Percentiles rank a stretch among this genome's conserved stretches.
phyloP scores from a whole-genome alignment of 2,113 vertebrate genomes.

The Poeciliopsis occidentalis region DNA sequence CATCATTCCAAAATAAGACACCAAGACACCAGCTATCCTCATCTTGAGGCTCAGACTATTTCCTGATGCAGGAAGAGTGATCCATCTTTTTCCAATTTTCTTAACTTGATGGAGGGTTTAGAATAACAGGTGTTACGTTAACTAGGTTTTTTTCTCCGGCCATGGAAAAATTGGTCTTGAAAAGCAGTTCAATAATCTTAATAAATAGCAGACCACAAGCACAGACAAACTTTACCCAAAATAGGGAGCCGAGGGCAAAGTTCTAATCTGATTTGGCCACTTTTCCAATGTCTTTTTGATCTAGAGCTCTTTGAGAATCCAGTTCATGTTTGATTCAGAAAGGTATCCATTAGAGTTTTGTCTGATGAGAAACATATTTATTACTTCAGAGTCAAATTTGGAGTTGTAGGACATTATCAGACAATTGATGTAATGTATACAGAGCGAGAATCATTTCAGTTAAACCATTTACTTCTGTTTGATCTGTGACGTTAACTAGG shows the following conservation, averaged over 20 bases:
- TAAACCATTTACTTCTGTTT: slow-evolving; percentile 51
- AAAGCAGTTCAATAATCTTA: neutral
- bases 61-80: no score
- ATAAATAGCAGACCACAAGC: neutral
- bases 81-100: no score
- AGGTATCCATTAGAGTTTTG: slow-evolving; percentile 7
- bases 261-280: neutral
- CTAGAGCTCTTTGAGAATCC: slow-evolving; percentile 35
- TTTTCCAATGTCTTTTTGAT: slow-evolving; percentile 22
- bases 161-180: neutral
- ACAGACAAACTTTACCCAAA: neutral
- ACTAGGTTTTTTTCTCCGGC: no score
- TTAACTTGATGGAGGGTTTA: no score
- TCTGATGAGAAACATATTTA: slow-evolving; percentile 7
- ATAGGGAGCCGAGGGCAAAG: neutral
- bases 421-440: slow-evolving; percentile 11
- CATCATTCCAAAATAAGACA: neutral
- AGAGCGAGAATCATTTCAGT: slow-evolving; percentile 29
- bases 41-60: no score
- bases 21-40: neutral
- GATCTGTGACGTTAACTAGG: slow-evolving; percentile 33
- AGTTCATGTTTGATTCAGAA: slow-evolving; percentile 31
- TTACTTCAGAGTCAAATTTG: slow-evolving; percentile 18
- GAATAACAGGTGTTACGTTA: no score
- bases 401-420: neutral